Evolutionary conservation across 2,797 vertebrate genomes (phyloP).

Genomic region (Nasua narica): DNA sequence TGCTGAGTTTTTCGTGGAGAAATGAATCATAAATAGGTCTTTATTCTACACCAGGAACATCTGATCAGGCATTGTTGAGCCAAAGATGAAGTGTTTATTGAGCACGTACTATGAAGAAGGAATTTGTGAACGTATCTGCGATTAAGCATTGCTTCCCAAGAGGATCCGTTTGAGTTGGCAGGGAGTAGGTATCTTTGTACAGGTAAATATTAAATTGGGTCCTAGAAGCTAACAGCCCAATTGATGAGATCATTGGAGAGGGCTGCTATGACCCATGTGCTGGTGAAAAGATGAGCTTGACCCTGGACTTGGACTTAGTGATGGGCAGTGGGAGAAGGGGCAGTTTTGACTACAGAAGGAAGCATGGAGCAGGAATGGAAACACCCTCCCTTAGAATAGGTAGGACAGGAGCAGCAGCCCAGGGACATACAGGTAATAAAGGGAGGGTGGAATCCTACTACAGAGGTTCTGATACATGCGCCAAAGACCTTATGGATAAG

Average conservation of each 20-base stretch:
- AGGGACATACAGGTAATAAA: neutral
- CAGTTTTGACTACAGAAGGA: neutral
- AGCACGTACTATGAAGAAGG: neutral
- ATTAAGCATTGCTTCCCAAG: neutral
- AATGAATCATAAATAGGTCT: neutral
- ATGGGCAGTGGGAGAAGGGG: neutral
- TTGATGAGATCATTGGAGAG: neutral
- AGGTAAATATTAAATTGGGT: neutral
- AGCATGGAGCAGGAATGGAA: neutral
- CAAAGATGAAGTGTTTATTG: neutral
- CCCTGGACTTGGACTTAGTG: neutral
- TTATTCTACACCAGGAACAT: neutral
- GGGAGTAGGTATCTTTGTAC: neutral
- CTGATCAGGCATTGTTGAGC: neutral
- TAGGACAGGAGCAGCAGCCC: neutral
- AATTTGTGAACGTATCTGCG: neutral
- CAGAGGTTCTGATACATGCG: neutral
- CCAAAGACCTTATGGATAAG: neutral
- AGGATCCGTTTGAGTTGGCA: neutral
- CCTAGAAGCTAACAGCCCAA: neutral
- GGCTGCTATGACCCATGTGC: neutral
- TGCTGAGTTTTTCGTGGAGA: neutral
- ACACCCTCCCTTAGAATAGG: neutral
- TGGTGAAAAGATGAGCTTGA: neutral
- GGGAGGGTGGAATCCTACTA: neutral